Percentiles rank a stretch among this genome's conserved stretches.
phyloP scores from a whole-genome alignment of 1,140 invertebrate genomes.

The Microplitis mediator region DNA sequence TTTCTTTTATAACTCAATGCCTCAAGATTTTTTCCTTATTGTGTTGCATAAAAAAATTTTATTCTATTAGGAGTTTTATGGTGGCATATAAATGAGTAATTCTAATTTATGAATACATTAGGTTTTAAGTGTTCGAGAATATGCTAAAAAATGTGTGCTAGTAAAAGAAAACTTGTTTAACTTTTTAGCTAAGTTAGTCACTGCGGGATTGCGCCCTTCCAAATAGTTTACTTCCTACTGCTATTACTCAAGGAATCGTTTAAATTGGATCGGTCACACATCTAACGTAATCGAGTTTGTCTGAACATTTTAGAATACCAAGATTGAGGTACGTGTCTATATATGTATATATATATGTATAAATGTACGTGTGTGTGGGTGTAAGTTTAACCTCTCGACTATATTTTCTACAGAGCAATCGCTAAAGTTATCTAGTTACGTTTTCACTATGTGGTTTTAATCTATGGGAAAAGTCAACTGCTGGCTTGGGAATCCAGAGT shows the following conservation, averaged over 20 bases:
- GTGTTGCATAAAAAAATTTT: not conserved
- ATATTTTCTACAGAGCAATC: too few relatives aligned
- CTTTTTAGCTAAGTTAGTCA: conserved; percentile 7
- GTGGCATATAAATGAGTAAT: not conserved
- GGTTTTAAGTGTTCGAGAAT: not conserved
- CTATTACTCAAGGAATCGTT: conserved; percentile 9
- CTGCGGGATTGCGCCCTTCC: conserved; percentile 15
- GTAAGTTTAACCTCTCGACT: too few relatives aligned
- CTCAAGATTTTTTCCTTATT: not conserved
- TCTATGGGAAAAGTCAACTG: conserved; percentile 9
- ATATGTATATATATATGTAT: not conserved
- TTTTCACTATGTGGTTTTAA: conserved; percentile 20
- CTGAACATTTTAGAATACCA: not conserved
- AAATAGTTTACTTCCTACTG: conserved; percentile 7
- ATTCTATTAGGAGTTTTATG: not conserved
- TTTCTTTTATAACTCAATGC: not conserved
- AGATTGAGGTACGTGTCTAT: too few relatives aligned
- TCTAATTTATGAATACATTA: too few relatives aligned
- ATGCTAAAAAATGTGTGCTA: conserved; percentile 16
- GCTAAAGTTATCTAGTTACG: conserved; percentile 23
- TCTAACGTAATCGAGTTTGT: conserved; percentile 24
- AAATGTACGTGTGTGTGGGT: not conserved
- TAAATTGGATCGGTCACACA: conserved; percentile 30
- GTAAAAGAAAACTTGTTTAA: conserved; percentile 24
- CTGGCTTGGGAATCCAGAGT: not conserved